phyloP scores from a whole-genome alignment of 2,797 vertebrate genomes.

The Acrossocheilus wenchowensis region DNA sequence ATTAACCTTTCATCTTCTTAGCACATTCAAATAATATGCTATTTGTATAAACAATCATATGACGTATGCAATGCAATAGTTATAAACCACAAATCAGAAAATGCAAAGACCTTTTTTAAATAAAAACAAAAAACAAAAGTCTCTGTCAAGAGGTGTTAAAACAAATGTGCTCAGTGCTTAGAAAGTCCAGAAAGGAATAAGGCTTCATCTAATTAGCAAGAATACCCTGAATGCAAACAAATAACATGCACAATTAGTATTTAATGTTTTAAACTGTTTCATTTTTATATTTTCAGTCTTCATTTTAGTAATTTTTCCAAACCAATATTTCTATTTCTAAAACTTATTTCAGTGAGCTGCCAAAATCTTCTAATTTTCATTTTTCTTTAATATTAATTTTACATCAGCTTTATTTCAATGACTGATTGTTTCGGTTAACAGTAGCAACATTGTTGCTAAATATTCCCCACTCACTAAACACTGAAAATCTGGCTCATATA shows the following conservation, averaged over 20 bases:
- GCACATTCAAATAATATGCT: not conserved
- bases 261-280: not conserved
- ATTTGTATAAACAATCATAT: not conserved
- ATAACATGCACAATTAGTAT: not conserved
- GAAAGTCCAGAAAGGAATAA: not conserved
- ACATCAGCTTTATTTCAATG: not conserved
- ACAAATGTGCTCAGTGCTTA: not conserved
- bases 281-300: not conserved
- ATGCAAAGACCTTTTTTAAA: not conserved
- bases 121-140: not conserved
- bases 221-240: not conserved
- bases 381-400: not conserved
- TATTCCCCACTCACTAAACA: slow-evolving; percentile 26
- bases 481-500: slow-evolving; percentile 23
- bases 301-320: not conserved
- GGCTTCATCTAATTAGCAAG: not conserved
- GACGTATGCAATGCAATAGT: not conserved
- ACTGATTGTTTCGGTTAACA: not conserved
- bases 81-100: not conserved
- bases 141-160: not conserved
- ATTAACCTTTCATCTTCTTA: not conserved
- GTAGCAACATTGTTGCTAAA: not conserved
- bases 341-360: not conserved
- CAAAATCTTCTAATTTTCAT: not conserved
- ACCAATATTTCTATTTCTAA: not conserved